Base-by-base conservation (phyloP, 2,888 invertebrate species). In the Elaeidobius kamerunicus region DNA sequence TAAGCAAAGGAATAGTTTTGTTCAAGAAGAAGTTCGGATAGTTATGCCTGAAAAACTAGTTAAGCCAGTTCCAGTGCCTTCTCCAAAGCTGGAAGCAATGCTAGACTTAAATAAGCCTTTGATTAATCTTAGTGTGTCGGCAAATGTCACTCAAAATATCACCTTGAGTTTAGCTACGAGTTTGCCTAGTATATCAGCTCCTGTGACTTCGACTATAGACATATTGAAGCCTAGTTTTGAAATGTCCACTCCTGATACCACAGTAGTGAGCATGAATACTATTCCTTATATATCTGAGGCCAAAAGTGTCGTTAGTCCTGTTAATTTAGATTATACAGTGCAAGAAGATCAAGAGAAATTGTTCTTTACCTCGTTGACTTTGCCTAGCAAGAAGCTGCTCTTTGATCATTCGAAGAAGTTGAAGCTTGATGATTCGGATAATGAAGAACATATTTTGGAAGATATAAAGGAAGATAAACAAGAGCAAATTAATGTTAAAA, bases 371-470 rank as follows among this genome's bases (percentile, higher is more conserved):
- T 57, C 62, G 1, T 62, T 69, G 39, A 60, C 63, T 12, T 28
- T 69, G 17, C 63, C 66, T 4, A 53, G 58, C 6, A 69, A 69
- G 49, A 67, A 65, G 47, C 41, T 59, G 1, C 46, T 68, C 17
- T 36, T 67, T 7, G 63, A 63, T 30, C 66, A 63, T 40, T 63
- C 67, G 2, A 60, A n/a, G n/a, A n/a, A 59, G 7, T 56, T 68
- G 42, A 65, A 67, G 43, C 39, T 69, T 9, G 62, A 64, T 17
- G 65, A 69, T 45, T 65, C 66, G 2, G 66, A 67, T 23, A 45
- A 42, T 16, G 65, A 68, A 18, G 66, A 62, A 23, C 55, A 60
- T 39, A 55, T 52, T 15, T 42, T 41, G 19, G 39, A 20, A 12
- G n/a, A n/a, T n/a, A n/a, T n/a, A n/a, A n/a, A n/a, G n/a, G n/a